Percentiles rank a stretch among this genome's conserved stretches.
Conservation (phyloP, 2,888 invertebrate species). For the Cosmia pyralina region DNA sequence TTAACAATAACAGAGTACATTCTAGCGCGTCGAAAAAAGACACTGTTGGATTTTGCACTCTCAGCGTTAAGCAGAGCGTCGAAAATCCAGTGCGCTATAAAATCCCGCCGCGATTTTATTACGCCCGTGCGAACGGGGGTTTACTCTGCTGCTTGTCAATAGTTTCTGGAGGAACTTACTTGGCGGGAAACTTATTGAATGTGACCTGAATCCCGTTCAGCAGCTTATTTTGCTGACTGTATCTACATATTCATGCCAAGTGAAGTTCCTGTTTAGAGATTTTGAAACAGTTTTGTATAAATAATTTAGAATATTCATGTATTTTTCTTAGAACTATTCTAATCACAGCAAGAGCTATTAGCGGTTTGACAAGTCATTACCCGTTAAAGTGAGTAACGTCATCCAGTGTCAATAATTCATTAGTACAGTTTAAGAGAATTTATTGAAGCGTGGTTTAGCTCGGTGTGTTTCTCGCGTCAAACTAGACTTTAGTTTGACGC, state of each 20-base stretch:
- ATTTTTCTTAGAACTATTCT: constrained; percentile 24
- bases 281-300: not conserved
- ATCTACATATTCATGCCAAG: constrained; percentile 9
- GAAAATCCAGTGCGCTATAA: too few species aligned
- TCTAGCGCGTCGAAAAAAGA: too few species aligned
- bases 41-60: too few species aligned
- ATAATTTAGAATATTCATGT: constrained; percentile 22
- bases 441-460: too few species aligned
- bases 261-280: constrained; percentile 5
- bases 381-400: constrained; percentile 20
- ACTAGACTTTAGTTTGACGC: too few species aligned
- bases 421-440: not conserved
- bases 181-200: not conserved
- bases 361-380: constrained; percentile 27
- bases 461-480: too few species aligned
- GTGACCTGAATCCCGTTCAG: not conserved
- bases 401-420: constrained; percentile 24
- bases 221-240: not conserved
- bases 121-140: too few species aligned
- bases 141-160: not conserved
- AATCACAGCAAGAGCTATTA: constrained; percentile 1
- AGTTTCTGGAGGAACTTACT: not conserved
- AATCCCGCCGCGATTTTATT: too few species aligned
- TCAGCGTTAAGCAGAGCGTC: too few species aligned
- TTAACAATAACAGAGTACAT: too few species aligned